Base-by-base conservation (phyloP, 2,113 vertebrate genomes). In the Hippotragus niger region DNA sequence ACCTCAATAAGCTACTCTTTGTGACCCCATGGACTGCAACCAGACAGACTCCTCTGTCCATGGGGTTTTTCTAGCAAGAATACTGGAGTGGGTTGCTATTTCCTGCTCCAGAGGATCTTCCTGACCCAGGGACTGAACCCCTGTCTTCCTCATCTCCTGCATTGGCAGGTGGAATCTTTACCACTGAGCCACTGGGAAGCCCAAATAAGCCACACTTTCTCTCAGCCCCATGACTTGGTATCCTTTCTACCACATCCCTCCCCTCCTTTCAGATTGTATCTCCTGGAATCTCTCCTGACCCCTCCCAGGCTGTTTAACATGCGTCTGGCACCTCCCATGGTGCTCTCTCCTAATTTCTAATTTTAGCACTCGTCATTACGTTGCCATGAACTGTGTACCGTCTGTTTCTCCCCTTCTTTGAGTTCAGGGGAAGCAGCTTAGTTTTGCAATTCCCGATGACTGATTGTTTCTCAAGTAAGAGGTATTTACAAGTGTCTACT, bases 381-480 rank as follows among this genome's bases (percentile, higher is more conserved):
- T 43, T 50, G 6, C 55, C n/a, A 89, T 43, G 6, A 71, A 23
- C 23, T 60, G 2, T 29, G 13, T 2, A 36, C 9, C 10, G 4
- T 76, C 52, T 19, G 23, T 87, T 81, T 92, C 19, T 5, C 33
- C 29, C 40, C 25, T 43, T n/a, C 36, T 15, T 33, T 82, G 21
- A 87, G 4, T 67, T 89, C 47, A 86, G 16, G 11, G 71, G 71
- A 92, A 55, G 9, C 11, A 36, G 9, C 43, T 74, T 64, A 31
- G 19, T 60, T 76, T 36, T 29, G 4, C 31, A 92, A 50, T 31
- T 91, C 31, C 8, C 10, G 47, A 7, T 76, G 23, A 43, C 27
- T 71, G 4, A 57, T 36, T 84, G 11, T 27, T 90, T 96, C 27
- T 88, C 92, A 97, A 90, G 29, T 91, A 86, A 78, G 21, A 87